These are phyloP conservation scores for Caenorhabditis japonica DNA, from an alignment of 2,888 invertebrate species.

Conservation along the genomic window DNA sequence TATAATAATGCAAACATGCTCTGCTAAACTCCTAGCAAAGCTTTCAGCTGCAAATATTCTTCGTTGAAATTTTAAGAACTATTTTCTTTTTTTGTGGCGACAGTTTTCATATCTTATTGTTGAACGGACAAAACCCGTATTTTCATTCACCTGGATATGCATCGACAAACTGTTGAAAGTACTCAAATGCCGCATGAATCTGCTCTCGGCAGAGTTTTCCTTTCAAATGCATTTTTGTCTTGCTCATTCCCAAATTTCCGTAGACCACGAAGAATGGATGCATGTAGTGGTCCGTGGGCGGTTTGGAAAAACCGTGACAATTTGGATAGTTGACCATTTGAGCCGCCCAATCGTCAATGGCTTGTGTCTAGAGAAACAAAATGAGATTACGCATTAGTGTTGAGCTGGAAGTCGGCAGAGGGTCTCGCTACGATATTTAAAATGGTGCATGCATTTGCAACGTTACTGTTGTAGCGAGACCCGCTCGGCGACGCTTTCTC, in stretches of 20 bases:
- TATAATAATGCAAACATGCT: no score
- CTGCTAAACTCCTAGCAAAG: no score
- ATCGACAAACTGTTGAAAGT: conserved; percentile 54
- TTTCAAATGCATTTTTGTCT: conserved; percentile 9
- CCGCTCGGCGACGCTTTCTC: no score
- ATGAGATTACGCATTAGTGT: background rate
- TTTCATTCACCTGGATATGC: conserved; percentile 43
- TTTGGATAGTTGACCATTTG: conserved; percentile 62
- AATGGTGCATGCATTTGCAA: no score
- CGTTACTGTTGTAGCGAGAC: no score
- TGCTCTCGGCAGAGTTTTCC: conserved; percentile 32
- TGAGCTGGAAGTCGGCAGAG: no score
- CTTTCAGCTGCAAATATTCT: no score
- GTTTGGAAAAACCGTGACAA: conserved; percentile 57
- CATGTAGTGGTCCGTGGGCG: conserved; percentile 64
- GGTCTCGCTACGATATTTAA: no score
- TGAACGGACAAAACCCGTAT: no score
- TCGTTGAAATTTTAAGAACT: no score
- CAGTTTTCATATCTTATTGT: no score
- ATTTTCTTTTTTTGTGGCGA: no score
- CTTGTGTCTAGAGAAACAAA: conserved; percentile 51
- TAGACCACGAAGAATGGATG: conserved; percentile 19
- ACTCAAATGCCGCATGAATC: conserved; percentile 48
- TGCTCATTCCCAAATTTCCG: background rate
- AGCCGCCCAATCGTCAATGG: conserved; percentile 60